Conservation (phyloP, 2,888 invertebrate genomes). For the Microdon myrmicae region DNA sequence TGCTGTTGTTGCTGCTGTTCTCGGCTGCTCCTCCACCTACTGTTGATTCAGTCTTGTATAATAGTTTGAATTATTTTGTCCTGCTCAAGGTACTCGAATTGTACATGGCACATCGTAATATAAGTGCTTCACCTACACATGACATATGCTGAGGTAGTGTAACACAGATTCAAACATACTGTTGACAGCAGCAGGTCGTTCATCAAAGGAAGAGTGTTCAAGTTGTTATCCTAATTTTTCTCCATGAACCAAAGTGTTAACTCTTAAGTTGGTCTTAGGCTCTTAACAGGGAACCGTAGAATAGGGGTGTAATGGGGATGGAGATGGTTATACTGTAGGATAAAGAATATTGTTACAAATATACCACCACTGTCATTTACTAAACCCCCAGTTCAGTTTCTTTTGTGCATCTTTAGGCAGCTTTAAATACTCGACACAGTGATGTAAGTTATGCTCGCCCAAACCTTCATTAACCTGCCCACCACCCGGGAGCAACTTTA, state of each 20-base stretch:
- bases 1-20: constrained; percentile 57
- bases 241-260: constrained; percentile 48
- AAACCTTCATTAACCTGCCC: too few species aligned
- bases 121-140: too few species aligned
- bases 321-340: constrained; percentile 30
- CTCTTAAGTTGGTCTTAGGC: constrained; percentile 42
- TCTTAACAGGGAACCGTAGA: too few species aligned
- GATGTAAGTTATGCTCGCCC: neutral
- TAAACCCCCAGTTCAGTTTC: constrained; percentile 1
- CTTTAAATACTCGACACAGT: constrained; percentile 21
- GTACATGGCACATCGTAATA: constrained; percentile 14
- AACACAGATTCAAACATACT: constrained; percentile 11
- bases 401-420: constrained; percentile 30
- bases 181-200: constrained; percentile 44
- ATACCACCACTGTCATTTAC: neutral
- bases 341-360: constrained; percentile 42
- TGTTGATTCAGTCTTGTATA: too few species aligned
- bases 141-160: constrained; percentile 1
- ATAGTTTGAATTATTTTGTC: constrained; percentile 51
- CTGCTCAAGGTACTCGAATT: constrained; percentile 34
- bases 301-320: too few species aligned
- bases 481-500: neutral
- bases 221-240: constrained; percentile 51
- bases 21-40: constrained; percentile 61
- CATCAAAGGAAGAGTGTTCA: constrained; percentile 49